Base-by-base conservation (phyloP, 2,888 invertebrate genomes). In the Altica lythri region DNA sequence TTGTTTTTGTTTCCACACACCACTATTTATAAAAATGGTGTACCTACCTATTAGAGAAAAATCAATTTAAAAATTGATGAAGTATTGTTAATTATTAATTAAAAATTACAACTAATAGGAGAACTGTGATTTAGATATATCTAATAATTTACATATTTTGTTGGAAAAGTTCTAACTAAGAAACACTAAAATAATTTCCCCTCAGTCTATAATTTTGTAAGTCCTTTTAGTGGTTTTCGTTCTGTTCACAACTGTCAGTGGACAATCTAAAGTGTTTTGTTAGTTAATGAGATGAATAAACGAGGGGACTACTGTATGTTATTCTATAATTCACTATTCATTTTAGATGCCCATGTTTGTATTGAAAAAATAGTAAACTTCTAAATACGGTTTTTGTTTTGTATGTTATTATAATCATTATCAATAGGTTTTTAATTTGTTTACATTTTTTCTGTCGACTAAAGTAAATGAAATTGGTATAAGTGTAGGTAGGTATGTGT, bases 251-350 rank as follows among this genome's bases (percentile, higher is more conserved):
- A 2, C 12, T 40, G 40, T 40, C 40, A 40, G 22, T 22, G 22
- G 9, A 40, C 2, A 25, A 22, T 2, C 12, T 22, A 19, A 25
- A 40, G 40, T 40, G 40, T 40, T 40, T 12, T 40, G 17, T 6
- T 38, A 18, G 38, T 38, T 38, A 19, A 18, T 12, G 38, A 37
- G n/a, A n/a, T n/a, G n/a, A n/a, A n/a, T n/a, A n/a, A n/a, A 16
- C 37, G 17, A 9, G 4, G 8, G 40, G 17, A 40, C 22, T 40
- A 22, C 40, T 22, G 22, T 13, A 13, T 40, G 40, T 40, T 40
- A 40, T 40, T 40, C 9, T 40, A 40, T 12, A 6, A 40, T 40
- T 40, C 13, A 19, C 8, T 40, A 40, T 40, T 40, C 40, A 40
- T 4, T 12, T 2, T 4, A 40, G 25, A 22, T 40, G 40, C 22